These are phyloP conservation scores for Crotalus horridus DNA, from an alignment of 2,113 vertebrate genomes.

Conservation along the genomic window DNA sequence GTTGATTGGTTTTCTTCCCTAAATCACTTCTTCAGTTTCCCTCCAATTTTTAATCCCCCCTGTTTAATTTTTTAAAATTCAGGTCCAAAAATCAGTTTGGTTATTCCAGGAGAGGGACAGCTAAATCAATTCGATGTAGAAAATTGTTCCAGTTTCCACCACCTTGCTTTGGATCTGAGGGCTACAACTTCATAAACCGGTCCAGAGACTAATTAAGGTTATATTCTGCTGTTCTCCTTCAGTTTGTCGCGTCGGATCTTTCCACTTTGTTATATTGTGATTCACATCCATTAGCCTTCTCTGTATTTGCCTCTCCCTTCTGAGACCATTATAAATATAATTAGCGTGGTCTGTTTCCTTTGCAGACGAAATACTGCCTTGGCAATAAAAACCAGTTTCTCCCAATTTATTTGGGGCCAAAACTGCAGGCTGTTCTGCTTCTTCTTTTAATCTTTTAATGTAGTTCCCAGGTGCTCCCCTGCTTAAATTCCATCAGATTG, in stretches of 20 bases:
- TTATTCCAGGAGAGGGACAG: neutral
- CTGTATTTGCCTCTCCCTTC: neutral
- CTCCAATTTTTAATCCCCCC: neutral
- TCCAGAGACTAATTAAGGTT: neutral
- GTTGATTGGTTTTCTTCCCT: neutral
- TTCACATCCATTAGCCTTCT: neutral
- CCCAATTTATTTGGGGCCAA: neutral
- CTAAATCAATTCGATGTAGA: neutral
- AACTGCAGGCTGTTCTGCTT: neutral
- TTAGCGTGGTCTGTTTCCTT: neutral
- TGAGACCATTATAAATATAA: neutral
- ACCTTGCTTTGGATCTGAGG: neutral
- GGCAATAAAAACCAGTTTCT: neutral
- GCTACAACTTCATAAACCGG: neutral
- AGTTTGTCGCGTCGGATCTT: neutral
- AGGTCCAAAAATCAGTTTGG: neutral
- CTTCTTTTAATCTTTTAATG: no score
- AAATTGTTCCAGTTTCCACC: neutral
- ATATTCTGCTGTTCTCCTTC: neutral
- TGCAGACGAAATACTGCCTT: neutral
- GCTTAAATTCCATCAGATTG: neutral
- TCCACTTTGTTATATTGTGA: neutral
- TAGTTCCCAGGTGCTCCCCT: neutral
- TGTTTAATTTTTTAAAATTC: neutral
- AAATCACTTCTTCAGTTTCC: neutral